Conservation (phyloP, 30 jellyfish, hydroid and myxozoan genomes). For the Aurelia aurita region DNA sequence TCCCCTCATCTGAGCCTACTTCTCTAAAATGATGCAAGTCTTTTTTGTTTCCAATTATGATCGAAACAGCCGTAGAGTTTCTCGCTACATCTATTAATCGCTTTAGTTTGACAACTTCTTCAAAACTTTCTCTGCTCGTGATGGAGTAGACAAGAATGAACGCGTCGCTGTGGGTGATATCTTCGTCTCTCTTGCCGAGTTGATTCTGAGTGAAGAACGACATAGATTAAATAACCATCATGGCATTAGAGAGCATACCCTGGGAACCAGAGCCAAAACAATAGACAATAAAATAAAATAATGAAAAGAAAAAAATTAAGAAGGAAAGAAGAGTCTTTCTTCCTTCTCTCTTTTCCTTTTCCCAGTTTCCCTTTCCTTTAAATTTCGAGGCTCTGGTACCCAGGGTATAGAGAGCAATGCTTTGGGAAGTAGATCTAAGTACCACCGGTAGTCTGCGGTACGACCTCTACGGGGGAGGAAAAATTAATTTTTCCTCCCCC, state of each 20-base stretch:
- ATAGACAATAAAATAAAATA: no score
- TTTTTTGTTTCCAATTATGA: conserved; percentile 83
- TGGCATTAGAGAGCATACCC: background rate
- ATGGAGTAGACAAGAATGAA: conserved; percentile 82
- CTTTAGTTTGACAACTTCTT: conserved; percentile 66
- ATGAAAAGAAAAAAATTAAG: no score
- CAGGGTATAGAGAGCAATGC: no score
- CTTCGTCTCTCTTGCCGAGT: conserved; percentile 78
- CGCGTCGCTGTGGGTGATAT: conserved; percentile 76
- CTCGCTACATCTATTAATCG: conserved; percentile 61
- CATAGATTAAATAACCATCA: background rate
- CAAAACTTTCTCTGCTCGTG: conserved; percentile 78
- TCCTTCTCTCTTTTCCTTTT: no score
- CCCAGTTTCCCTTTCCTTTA: no score
- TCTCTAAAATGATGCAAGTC: conserved; percentile 92
- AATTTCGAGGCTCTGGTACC: no score
- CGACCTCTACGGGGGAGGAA: no score
- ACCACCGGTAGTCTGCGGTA: no score
- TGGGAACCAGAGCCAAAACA: no score
- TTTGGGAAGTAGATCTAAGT: no score
- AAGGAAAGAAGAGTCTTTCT: no score
- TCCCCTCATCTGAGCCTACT: conserved; percentile 87
- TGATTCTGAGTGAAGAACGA: conserved; percentile 47
- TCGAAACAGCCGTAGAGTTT: conserved; percentile 57
- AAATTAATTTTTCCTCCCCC: no score